Base-by-base conservation (phyloP, 2,797 vertebrate genomes). In the Micrastur ruficollis region DNA sequence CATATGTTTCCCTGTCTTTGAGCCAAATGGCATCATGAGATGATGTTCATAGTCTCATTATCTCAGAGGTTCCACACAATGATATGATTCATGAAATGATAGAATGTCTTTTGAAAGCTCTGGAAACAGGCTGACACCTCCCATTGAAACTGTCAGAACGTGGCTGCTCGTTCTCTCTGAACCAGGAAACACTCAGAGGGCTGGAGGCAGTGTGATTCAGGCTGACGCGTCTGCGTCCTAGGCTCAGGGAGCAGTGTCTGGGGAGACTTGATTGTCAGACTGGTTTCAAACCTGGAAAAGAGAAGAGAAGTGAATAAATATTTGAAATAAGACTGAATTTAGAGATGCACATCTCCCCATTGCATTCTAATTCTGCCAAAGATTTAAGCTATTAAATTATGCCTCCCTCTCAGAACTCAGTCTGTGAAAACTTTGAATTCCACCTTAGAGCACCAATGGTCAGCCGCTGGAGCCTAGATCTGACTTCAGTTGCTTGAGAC, bases 31-130 rank as follows among this genome's bases (percentile, higher is more conserved):
- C 1, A 0, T 25, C 12, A 3, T 21, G 53, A 76, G 66, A 83
- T 68, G 53, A 86, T 81, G 65, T 72, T 95, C 65, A 10, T 38
- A 59, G 34, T n/a, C 75, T 58, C 44, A 55, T 91, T 94, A 62
- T 75, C 87, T 94, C 79, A 83, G 93, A 90, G n/a, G 62, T 91
- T 88, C 56, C 53, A 72, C 53, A 68, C 75, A 72, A 42, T 63
- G 44, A 52, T 53, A 81, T 91, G 89, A 93, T 71, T 94, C 49
- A 90, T 38, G 49, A 62, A 89, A 94, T 59, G 84, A 87, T 56
- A 82, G 79, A 71, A 88, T 91, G 81, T 78, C 91, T 95, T 83
- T 67, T 83, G 94, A 89, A 88, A 91, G 86, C 72, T 22, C 79
- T 93, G 56, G 61, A 70, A 93, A 23, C 26, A 65, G 81, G 52